Base-by-base conservation (phyloP, 2,113 vertebrate genomes). In the Calyptomena viridis region DNA sequence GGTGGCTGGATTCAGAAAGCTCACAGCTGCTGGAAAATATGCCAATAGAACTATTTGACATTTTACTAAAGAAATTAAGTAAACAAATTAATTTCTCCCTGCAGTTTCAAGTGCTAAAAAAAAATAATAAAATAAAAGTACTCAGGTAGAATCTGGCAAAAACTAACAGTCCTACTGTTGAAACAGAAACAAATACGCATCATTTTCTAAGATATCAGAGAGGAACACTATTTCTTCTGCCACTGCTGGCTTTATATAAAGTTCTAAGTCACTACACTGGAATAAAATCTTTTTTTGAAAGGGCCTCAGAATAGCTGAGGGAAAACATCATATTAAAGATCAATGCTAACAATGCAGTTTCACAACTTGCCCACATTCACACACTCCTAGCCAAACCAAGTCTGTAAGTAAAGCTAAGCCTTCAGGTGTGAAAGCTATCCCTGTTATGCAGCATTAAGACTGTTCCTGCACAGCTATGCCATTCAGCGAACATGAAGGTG, bases 391-490 rank as follows among this genome's bases (percentile, higher is more conserved):
- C 52, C 47, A 72, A 87, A 56, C 6, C 12, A 31, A 66, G 68
- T 4, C 40, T 33, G 35, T 2, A 47, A 47, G 8, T 24, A 84
- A 74, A 71, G 31, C 40, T 13, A 47, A 69, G 12, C 9, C 30
- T 60, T 56, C 46, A 19, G 1, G 12, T 1, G 0, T 53, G n/a
- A 76, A 60, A 90, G 16, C 14, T 9, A 37, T 49, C 11, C 37
- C 25, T 21, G 14, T 19, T 2, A 20, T 0, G 5, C 10, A 22
- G 50, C 60, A 63, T 15, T 20, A 47, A 5, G 37, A 15, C 37
- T 46, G 24, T 1, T 68, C 44, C 71, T 5, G 6, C 40, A 92
- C 37, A 79, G 25, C n/a, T 50, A 46, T 11, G 39, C 56, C 44
- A 9, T 22, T 46, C 60, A 28, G 15, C 27, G 69, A 72, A 11